Base-by-base conservation (phyloP, 2,888 invertebrate species). In the Dilophus febrilis region DNA sequence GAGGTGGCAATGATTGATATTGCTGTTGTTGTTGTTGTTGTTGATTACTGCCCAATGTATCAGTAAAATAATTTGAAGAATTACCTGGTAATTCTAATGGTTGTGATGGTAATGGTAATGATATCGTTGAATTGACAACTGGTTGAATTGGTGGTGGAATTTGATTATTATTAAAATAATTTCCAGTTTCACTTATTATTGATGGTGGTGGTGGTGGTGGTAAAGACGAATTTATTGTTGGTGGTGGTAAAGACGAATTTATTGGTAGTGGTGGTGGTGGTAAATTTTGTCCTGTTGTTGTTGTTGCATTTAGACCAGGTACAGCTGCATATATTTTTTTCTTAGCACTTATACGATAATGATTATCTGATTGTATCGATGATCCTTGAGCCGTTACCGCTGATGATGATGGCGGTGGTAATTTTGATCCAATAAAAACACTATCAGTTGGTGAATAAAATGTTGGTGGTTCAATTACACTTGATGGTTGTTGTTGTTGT, bases 261-360 rank as follows among this genome's bases (percentile, higher is more conserved):
- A 31, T 11, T 33, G 7, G 33, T 5, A 16, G 33, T 6, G 16
- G 17, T 11, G 10, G 12, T 12, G 34, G 17, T 34, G n/a, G 18
- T 16, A 34, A 18, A 18, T 18, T 18, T 34, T 34, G 12, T 33
- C 4, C 33, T 14, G 11, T 16, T 6, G 14, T 16, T 11, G 33
- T 33, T 7, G 52, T 45, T 4, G 60, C 60, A 3, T 59, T 60
- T 4, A 84, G 55, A 1, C 84, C 83, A 1, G 85, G 85, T 50
- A 81, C 74, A 50, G 75, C 81, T 1, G 84, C 85, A 57, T 86
- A 85, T 4, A 71, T 64, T 51, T 80, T 76, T 54, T 78, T 76
- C 49, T 72, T 71, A 4, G 74, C 73, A 1, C 74, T 65, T 40
- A 83, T 68, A 28, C 84, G 67, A 57, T 77, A 85, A 31, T 66